Evolutionary conservation across 2,113 vertebrate species (phyloP).

Genomic region (Plestiodon gilberti): DNA sequence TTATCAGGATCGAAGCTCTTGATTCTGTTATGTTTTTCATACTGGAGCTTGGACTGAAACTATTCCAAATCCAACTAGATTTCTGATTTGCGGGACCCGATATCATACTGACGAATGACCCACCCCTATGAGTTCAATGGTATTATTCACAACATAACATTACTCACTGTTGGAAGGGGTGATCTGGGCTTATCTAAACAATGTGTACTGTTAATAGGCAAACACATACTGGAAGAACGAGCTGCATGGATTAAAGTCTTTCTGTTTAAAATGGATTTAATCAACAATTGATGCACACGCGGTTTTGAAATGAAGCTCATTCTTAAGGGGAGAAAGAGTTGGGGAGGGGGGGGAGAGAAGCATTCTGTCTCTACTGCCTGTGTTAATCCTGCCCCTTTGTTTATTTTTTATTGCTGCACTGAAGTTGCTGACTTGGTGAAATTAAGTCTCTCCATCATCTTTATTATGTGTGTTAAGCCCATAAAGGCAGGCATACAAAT

Average conservation of each 20-base stretch:
- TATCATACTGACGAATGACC: background rate
- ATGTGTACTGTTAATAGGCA: background rate
- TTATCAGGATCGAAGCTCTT: too few species aligned
- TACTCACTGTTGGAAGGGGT: background rate
- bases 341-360: background rate
- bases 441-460: background rate
- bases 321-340: background rate
- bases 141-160: background rate
- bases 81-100: background rate
- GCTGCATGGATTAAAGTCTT: background rate
- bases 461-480: background rate
- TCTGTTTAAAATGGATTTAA: background rate
- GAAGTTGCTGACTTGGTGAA: conserved; percentile 14
- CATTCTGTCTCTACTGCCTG: background rate
- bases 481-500: conserved; percentile 13
- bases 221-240: background rate
- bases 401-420: conserved; percentile 3
- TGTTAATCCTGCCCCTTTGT: background rate
- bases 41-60: too few species aligned
- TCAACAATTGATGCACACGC: background rate
- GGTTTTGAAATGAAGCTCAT: background rate
- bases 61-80: too few species aligned
- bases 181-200: background rate
- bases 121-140: conserved; percentile 2
- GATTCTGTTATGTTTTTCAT: too few species aligned